phyloP scores from a whole-genome alignment of 2,797 vertebrate species.

The Myripristis murdjan region DNA sequence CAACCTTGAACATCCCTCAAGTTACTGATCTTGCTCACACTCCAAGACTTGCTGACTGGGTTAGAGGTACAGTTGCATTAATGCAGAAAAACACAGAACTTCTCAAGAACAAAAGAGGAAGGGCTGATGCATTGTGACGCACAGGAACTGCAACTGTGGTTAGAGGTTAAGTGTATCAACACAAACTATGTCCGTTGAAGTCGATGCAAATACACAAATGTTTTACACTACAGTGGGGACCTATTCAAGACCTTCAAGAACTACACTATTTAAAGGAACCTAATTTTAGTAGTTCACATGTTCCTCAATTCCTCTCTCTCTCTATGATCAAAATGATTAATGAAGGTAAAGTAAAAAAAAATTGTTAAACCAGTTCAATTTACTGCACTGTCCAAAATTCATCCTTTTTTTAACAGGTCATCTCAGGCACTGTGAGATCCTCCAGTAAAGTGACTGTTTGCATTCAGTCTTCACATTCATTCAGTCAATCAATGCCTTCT shows the following conservation, averaged over 20 bases:
- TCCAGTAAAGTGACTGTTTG: no score
- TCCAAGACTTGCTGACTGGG: neutral
- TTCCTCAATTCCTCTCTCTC: no score
- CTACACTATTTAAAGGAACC: neutral
- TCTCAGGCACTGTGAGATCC: no score
- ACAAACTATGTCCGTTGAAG: neutral
- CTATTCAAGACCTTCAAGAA: neutral
- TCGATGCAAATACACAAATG: neutral
- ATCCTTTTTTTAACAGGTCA: no score
- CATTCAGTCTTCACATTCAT: no score
- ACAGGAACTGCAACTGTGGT: constrained; percentile 5
- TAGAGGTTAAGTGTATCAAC: neutral
- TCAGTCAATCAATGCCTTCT: no score
- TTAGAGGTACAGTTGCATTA: constrained; percentile 1
- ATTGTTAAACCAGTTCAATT: no score
- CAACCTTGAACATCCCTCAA: neutral
- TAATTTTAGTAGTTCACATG: no score
- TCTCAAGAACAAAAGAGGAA: constrained; percentile 59
- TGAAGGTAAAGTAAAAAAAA: no score
- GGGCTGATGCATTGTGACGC: constrained; percentile 49
- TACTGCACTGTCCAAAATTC: no score
- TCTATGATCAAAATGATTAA: neutral
- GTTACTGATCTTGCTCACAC: neutral
- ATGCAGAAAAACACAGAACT: constrained; percentile 21
- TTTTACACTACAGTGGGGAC: neutral